Base-by-base conservation (phyloP, 2,888 invertebrate genomes). In the Orthosia incerta region DNA sequence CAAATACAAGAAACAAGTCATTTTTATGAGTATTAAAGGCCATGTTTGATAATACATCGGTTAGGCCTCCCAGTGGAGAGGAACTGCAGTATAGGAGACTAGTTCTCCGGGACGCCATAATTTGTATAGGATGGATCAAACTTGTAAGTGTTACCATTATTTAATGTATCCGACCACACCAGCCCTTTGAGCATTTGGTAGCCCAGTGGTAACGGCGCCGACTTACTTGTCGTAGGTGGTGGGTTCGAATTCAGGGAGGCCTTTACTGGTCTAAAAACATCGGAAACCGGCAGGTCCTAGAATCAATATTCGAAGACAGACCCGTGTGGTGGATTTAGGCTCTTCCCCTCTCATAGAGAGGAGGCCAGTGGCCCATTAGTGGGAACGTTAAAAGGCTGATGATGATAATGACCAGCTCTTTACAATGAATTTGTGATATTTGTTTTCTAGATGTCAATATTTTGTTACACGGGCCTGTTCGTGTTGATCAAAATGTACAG, bases 101-200 rank as follows among this genome's bases (percentile, higher is more conserved):
- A 50, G 88, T 89, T 4, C 81, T 94, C 11, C 84, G 91, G 4
- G 89, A 93, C 23, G 91, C 91, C 9, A 88, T 92, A 9, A 85
- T 93, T 61, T 93, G 91, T 80, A 86, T 93, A 31, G 93, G 91
- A 45, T 93, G 93, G 92, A 53, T 91, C 3, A 94, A 92, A 90
- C 72, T 92, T 76, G 94, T 87, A 87, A 90, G 93, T 89, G 86
- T 76, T 59, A n/a, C 1, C 1, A 39, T 51, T 39, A 4, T 23
- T 23, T 55, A 4, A 55, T 23, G 23, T 13, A 39, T 39, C 39
- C 39, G 39, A 39, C 7, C 39, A 9, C 39, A 9, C 4, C 39
- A 39, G 9, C 39, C 39, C 39, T 39, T 39, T 39, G 39, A 39
- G 9, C 39, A 39, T 39, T 39, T 39, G 39, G 39, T 39, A 1